Base-by-base conservation (phyloP, 1,140 invertebrate genomes). In the Pseudoatta argentina region DNA sequence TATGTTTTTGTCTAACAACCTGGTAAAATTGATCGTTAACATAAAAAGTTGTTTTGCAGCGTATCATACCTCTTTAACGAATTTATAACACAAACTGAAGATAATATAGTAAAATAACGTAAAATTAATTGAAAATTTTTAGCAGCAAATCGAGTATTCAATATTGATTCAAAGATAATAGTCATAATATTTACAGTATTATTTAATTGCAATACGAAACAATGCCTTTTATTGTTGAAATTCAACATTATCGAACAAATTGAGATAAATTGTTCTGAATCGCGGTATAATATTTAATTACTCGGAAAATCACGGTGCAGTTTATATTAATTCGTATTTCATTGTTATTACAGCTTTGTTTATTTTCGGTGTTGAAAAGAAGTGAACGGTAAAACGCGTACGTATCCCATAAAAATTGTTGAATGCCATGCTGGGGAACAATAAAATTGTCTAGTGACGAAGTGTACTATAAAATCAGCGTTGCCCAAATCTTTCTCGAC, bases 391-490 rank as follows among this genome's bases (percentile, higher is more conserved):
- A 10, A 12, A 59, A 3, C 24, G 7, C 18, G 10, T 39, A 61
- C 18, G 6, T 48, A 73, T 16, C 24, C 10, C 24, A 51, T 83
- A 73, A 83, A 83, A 83, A 61, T 24, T 61, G 7, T n/a, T 34
- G 39, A 34, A 69, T 61, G 57, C 39, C 48, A 71, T 53, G 5
- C 6, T 24, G 18, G 55, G 69, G 55, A 83, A 75, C 79, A 73
- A 73, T 83, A 73, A 83, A 83, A 73, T 73, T 83, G 69, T 61
- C 24, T n/a, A 4, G 67, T 73, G 67, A 73, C 67, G 57, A 73
- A 48, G 27, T 82, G 18, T 51, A 27, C 61, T 53, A 55, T 79
- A 79, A 57, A 79, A 61, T 14, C 51, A 34, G 24, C 53, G 51
- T 44, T 59, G 18, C 18, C 24, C 21, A 73, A 73, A 48, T 53